Evolutionary conservation across 2,888 invertebrate species (phyloP), one percentile per base, ranked within the genome.

Genomic region (Campopleginae sp.): DNA sequence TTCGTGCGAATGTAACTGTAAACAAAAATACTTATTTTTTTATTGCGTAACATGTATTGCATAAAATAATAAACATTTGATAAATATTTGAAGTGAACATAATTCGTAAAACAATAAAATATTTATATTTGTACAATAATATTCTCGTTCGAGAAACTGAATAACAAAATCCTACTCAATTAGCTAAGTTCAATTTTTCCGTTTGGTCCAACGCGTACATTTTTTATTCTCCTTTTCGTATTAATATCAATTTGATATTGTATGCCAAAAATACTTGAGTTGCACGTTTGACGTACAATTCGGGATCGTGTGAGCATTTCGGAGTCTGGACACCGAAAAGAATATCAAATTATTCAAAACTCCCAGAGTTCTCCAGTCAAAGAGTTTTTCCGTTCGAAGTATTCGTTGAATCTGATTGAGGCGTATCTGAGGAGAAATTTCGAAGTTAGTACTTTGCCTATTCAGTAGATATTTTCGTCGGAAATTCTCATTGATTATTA

Each of bases 331-430:
- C 42, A 72, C 71, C 42, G n/a, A 66, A 42, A 10, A 12, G 19
- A 65, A 54, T 42, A 51, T 76, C 33, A n/a, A 23, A 51, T 46
- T 31, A 38, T 58, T 75, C 75, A 68, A 42, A 70, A 14, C 12
- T 58, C n/a, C 12, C 42, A 23, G 14, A 77, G 19, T 46, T 74
- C 12, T 58, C 44, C 77, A 27, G 14, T 51, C 51, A 71, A 19
- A 31, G 66, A 79, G 66, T 75, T 95, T 94, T 96, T 97, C 88
- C 95, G 95, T 80, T 95, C 95, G 91, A 96, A 96, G 94, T 97
- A 98, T 93, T 97, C 96, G 86, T 95, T 95, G 85, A 97, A 95
- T 88, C 97, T 95, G 88, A 96, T 94, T 91, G 95, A 95, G 74
- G 97, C 97, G 93, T 96, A 97, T 87, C 96, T 96, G 91, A 86